Evolutionary conservation across 2,888 invertebrate species (phyloP).

Genomic region (Priocnemis perturbator): DNA sequence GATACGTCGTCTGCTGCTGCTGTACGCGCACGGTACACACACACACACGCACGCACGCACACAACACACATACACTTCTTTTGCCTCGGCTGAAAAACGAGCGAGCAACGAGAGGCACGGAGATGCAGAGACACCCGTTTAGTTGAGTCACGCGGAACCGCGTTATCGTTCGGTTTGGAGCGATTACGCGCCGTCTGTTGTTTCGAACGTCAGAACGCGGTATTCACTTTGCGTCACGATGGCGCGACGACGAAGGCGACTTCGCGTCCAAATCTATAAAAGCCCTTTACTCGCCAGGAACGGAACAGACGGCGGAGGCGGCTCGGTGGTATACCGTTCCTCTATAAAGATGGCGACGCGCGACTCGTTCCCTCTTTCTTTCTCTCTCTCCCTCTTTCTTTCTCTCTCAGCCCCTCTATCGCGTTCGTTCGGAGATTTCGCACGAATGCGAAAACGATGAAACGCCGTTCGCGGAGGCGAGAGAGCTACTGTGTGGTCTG

Average conservation of each 20-base stretch:
- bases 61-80: constrained; percentile 35
- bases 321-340: constrained; percentile 45
- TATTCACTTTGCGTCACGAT: too few relatives aligned
- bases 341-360: constrained; percentile 67
- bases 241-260: not conserved
- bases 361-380: not conserved
- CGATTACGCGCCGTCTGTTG: too few relatives aligned
- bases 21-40: constrained; percentile 14
- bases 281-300: constrained; percentile 3
- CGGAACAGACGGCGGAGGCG: constrained; percentile 36
- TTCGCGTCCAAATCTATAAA: constrained; percentile 13
- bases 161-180: too few relatives aligned
- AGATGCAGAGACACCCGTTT: too few relatives aligned
- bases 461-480: constrained; percentile 48
- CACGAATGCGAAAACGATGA: constrained; percentile 65
- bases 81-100: too few relatives aligned
- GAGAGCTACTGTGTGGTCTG: constrained; percentile 58
- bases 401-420: constrained; percentile 11
- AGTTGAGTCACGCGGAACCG: too few relatives aligned
- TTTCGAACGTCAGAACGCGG: too few relatives aligned
- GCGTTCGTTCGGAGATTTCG: constrained; percentile 62
- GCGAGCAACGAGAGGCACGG: too few relatives aligned
- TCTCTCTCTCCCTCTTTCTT: not conserved
- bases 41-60: constrained; percentile 41
- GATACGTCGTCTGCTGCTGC: constrained; percentile 1